Base-by-base conservation (phyloP, 1,140 invertebrate genomes). In the Tetramorium parvispinum region DNA sequence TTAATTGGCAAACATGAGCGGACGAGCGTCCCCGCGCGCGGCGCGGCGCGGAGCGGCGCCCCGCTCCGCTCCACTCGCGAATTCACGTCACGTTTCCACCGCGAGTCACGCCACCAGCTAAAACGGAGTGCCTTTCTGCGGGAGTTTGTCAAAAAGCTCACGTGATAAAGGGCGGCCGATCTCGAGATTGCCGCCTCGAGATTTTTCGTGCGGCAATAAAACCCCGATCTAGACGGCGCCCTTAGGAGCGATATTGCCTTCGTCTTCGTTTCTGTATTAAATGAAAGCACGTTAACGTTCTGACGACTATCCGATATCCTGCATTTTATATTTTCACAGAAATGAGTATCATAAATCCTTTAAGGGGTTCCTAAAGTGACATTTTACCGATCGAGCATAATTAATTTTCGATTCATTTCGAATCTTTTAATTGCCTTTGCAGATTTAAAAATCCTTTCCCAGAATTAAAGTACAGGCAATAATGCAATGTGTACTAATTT, bases 1-100 rank as follows among this genome's bases (percentile, higher is more conserved):
- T 90, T 91, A 91, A 91, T 91, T 91, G 86, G 89, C 86, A 91
- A 91, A 91, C 87, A 91, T 49, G 66, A 75, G 24, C 57, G 51
- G 51, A 65, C 63, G 77, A 78, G 24, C 46, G 61, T 43, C 16
- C 18, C 59, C 43, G 61, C 55, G 40, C 32, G 27, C 27, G 27
- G 1, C 27, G 27, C 27, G 27, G 1, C 27, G 32, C 32, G 32
- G 57, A 51, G 40, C 59, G 21, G 55, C 21, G 55, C 3, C 77
- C 40, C 55, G 53, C 55, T 79, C 57, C 21, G 55, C 3, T 73
- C 40, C 55, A 49, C 55, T 79, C 57, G 21, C 27, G 53, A 82
- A 89, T 89, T 87, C 40, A 43, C 43, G 24, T 87, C 86, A 87
- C 86, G 86, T 87, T 77, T 70, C 40, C 21, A 49, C 40, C 27